Base-by-base conservation (phyloP, 2,797 vertebrate genomes). In the Mormyrops attenuatus region DNA sequence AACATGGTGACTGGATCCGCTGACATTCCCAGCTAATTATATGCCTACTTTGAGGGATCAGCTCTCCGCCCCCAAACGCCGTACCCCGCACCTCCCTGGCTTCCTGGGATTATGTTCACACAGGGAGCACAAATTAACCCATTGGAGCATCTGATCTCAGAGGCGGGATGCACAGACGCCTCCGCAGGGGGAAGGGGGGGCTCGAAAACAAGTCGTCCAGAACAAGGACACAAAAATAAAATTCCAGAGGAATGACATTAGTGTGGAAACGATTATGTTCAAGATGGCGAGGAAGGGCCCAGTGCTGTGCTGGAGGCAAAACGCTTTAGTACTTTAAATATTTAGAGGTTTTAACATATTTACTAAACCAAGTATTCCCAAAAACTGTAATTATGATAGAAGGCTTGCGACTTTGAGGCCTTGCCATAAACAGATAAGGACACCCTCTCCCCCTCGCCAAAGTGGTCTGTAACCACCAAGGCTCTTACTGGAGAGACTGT, bases 1-100 rank as follows among this genome's bases (percentile, higher is more conserved):
- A 95, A 95, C 94, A 93, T 91, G 91, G 93, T 97, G 97, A 97
- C 95, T 97, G 96, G 97, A 95, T 95, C 94, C 93, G 93, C 93
- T 97, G 95, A 96, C 96, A 97, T 97, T 95, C 95, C 93, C 92
- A 93, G 95, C 95, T 95, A 93, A 94, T 95, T 96, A 95, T 95
- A 95, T 95, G 95, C 94, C 95, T 94, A 94, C 95, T 96, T 95
- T 96, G 97, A 97, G 95, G 93, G 93, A 94, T 93, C 94, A 94
- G 92, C 94, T 92, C 91, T 26, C 57, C 38, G 44, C 87, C 90
- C 92, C 91, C 88, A 88, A 69, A 13, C 77, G 90, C 89, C 53
- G 60, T 88, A 73, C 90, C 90, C 57, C 11, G 1, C 53, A 44
- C 89, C 20, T 49, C 82, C 41, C n/a, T 17, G 73, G 38, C 73